Percentiles rank a stretch among this genome's conserved stretches.
Conservation (phyloP, 2,797 vertebrate species). For the Threskiornis aethiopicus region DNA sequence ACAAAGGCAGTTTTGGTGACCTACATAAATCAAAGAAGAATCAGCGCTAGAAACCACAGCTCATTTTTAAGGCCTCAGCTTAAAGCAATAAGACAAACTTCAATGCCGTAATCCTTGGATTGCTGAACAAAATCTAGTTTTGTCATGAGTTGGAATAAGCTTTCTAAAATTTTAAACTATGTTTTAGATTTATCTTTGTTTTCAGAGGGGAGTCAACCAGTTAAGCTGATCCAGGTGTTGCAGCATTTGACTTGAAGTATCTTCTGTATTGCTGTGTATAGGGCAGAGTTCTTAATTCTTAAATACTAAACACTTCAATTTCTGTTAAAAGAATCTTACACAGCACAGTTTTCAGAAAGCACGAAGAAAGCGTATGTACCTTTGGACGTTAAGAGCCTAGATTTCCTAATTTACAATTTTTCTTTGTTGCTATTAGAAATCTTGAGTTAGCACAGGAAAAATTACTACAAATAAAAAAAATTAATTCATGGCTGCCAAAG, state of each 20-base stretch:
- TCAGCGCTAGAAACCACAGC: background rate
- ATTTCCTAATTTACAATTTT: background rate
- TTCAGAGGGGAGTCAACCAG: background rate
- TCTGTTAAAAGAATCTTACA: background rate
- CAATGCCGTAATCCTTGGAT: background rate
- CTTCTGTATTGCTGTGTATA: background rate
- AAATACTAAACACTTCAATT: background rate
- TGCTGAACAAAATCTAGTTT: background rate
- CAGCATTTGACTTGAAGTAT: background rate
- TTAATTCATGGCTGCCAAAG: background rate
- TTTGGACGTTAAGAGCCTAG: background rate
- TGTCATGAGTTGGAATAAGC: background rate
- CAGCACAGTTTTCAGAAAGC: background rate
- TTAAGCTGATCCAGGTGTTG: background rate
- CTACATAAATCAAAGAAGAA: slow-evolving; percentile 32
- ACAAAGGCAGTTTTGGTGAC: background rate
- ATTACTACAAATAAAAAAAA: background rate
- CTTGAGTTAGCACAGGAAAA: background rate
- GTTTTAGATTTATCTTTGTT: background rate
- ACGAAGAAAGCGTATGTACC: accelerated
- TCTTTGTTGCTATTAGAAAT: background rate
- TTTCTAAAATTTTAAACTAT: background rate
- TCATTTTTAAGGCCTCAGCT: background rate
- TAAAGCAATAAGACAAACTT: background rate
- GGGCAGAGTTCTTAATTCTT: background rate